phyloP scores from a whole-genome alignment of 2,113 vertebrate genomes.

The Clinocottus analis region DNA sequence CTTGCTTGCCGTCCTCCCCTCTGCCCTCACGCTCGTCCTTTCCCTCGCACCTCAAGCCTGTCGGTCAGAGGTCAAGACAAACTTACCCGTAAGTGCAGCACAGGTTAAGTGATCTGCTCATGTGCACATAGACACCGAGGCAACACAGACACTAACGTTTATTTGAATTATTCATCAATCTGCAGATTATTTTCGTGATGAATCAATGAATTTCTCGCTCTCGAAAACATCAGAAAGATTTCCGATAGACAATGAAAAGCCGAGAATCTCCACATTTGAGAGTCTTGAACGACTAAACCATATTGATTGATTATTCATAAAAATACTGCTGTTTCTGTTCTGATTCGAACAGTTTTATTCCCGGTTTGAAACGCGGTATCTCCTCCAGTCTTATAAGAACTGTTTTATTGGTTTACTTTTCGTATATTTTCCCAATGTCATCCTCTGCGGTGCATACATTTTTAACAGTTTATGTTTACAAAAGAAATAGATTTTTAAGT shows the following conservation, averaged over 20 bases:
- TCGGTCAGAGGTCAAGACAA: conserved; percentile 51
- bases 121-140: neutral
- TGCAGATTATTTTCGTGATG: neutral
- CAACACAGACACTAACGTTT: neutral
- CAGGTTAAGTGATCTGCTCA: neutral
- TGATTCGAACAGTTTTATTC: neutral
- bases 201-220: neutral
- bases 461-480: conserved; percentile 40
- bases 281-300: neutral
- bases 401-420: neutral
- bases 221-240: conserved; percentile 8
- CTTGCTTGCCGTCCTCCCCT: conserved; percentile 50
- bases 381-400: neutral
- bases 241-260: neutral
- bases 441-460: conserved; percentile 21
- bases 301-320: neutral
- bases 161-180: neutral
- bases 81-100: neutral
- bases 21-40: conserved; percentile 25
- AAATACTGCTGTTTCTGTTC: neutral
- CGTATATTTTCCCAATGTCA: neutral
- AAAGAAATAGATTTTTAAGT: conserved; percentile 3
- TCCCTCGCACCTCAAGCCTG: conserved; percentile 54
- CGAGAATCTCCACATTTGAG: neutral
- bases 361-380: neutral